phyloP scores from a whole-genome alignment of 2,113 vertebrate genomes.

The Tragelaphus imberbis region DNA sequence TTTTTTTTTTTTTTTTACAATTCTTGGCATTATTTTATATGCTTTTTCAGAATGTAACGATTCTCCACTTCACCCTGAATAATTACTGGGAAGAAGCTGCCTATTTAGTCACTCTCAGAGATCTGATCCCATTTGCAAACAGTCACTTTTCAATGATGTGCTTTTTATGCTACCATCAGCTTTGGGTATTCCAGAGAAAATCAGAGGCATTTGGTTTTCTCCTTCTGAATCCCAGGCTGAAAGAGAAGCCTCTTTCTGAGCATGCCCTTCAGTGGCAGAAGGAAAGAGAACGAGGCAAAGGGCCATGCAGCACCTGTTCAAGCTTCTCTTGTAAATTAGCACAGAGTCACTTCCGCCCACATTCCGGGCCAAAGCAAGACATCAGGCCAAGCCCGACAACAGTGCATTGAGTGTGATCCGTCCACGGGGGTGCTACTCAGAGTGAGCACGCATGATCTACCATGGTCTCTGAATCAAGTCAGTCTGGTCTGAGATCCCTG shows the following conservation, averaged over 20 bases:
- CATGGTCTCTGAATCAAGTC: background rate
- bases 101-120: background rate
- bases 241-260: background rate
- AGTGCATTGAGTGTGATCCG: background rate
- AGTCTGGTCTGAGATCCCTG: background rate
- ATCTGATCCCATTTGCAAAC: background rate
- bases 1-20: background rate
- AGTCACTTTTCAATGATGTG: background rate
- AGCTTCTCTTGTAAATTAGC: background rate
- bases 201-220: background rate
- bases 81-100: background rate
- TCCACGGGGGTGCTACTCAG: background rate
- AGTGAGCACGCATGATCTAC: background rate
- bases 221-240: background rate
- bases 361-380: background rate
- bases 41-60: background rate
- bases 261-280: background rate
- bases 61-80: background rate
- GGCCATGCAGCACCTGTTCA: accelerated
- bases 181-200: background rate
- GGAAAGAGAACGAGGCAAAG: background rate
- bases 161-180: background rate
- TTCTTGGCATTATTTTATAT: background rate
- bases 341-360: background rate
- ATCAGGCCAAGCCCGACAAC: too few species aligned